Evolutionary conservation across 2,888 invertebrate genomes (phyloP), one percentile per base, ranked within the genome.

Genomic region (Acleris cristana): DNA sequence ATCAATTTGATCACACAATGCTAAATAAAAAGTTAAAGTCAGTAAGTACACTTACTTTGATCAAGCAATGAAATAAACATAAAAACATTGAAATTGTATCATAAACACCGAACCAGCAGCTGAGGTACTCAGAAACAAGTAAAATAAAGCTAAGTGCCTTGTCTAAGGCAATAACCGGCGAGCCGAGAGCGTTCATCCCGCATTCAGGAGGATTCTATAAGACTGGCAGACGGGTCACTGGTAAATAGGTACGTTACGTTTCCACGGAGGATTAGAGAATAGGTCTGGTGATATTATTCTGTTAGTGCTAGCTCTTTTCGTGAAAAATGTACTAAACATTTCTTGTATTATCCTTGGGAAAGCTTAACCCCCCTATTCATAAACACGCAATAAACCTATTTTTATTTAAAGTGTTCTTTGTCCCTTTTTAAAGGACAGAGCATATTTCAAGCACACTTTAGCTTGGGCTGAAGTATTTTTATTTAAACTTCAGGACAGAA

Each of bases 81-180:
- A 7, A 5, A 2, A 48, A n/a, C 18, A 7, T 48, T 45, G n/a
- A 26, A 58, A 58, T 58, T 14, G 57, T 3, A 16, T 26, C 18
- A 26, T 49, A 49, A 49, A 59, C 5, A 59, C 30, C n/a, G 14
- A 34, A 19, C 34, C 19, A 48, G 7, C 48, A 14, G 14, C 48
- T 18, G 14, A 3, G 51, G 5, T 14, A 12, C 30, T 51, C 8
- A 12, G n/a, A 48, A 30, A 30, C 34, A 10, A 21, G 51, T 51
- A 60, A 51, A 51, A 19, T 51, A 19, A 60, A 34, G 19, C 51
- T 18, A 30, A 59, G 14, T 51, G 57, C 23, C 21, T 40, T 23
- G 16, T 58, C 45, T 21, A 34, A 21, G 40, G 52, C 51, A 52
- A 23, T 60, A 60, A 60, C 51, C 26, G 12, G 10, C n/a, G 45